Percentiles rank a stretch among this genome's conserved stretches.
Conservation (phyloP, 92 coral and sea anemone species). For the Actinernus sp. region DNA sequence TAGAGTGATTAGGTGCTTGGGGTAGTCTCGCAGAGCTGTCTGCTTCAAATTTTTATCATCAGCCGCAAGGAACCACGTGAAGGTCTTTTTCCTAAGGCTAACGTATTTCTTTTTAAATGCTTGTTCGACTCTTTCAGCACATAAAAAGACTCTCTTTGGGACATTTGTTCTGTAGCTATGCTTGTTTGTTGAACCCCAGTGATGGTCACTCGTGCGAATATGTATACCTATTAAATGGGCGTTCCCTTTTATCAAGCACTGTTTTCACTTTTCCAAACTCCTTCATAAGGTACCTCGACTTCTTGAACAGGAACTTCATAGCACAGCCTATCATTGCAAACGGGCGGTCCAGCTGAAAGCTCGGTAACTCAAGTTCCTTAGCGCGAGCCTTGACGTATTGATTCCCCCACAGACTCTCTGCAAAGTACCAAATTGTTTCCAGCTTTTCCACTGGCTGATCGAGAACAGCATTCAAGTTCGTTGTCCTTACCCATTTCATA, state of each 20-base stretch:
- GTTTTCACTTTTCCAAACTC: slow-evolving; percentile 20
- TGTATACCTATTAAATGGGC: slow-evolving; percentile 47
- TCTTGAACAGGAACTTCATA: slow-evolving; percentile 41
- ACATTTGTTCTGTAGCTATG: slow-evolving; percentile 23
- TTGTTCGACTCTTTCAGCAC: slow-evolving; percentile 24
- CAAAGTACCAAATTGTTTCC: slow-evolving; percentile 34
- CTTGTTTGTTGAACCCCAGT: slow-evolving; percentile 43
- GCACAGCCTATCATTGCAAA: slow-evolving; percentile 53
- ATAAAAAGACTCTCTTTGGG: slow-evolving; percentile 30
- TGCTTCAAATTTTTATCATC: slow-evolving; percentile 36
- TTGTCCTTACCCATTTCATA: slow-evolving; percentile 18
- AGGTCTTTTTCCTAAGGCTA: background rate
- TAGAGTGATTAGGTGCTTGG: slow-evolving; percentile 23
- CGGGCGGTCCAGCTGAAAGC: slow-evolving; percentile 6
- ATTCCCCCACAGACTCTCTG: slow-evolving; percentile 26
- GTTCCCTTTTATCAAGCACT: slow-evolving; percentile 4
- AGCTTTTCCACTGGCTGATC: slow-evolving; percentile 28
- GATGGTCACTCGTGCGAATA: slow-evolving; percentile 49
- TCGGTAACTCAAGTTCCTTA: slow-evolving; percentile 31
- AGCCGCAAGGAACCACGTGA: slow-evolving; percentile 61
- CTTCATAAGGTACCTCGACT: slow-evolving; percentile 26
- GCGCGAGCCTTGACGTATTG: slow-evolving; percentile 33
- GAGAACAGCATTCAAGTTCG: slow-evolving; percentile 6
- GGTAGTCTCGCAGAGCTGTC: slow-evolving; percentile 29
- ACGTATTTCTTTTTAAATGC: slow-evolving; percentile 15